Conservation (phyloP, 2,888 invertebrate genomes). For the Ypsolopha sequella region DNA sequence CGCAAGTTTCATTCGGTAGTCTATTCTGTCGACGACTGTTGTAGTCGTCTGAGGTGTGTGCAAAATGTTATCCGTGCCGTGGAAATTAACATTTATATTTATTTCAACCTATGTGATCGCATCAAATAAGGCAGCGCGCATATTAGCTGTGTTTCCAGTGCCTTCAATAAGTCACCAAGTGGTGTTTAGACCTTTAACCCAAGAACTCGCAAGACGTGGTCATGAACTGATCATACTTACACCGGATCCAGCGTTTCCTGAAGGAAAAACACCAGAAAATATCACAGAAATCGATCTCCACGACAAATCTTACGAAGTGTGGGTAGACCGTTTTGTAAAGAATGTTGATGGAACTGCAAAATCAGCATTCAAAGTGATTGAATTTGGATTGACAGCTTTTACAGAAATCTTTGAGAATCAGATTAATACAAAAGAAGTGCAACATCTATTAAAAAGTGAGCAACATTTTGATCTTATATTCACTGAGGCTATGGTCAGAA, state of each 20-base stretch:
- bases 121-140: conserved; percentile 11
- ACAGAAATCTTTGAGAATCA: conserved; percentile 16
- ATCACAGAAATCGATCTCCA: conserved; percentile 13
- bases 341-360: background rate
- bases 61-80: too few species aligned
- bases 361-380: background rate
- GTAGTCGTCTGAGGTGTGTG: too few species aligned
- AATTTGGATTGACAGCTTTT: background rate
- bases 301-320: conserved; percentile 1
- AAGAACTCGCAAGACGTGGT: conserved; percentile 22
- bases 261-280: conserved; percentile 14
- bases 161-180: conserved; percentile 27
- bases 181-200: conserved; percentile 17
- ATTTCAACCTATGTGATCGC: background rate
- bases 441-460: conserved; percentile 14
- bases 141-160: conserved; percentile 18
- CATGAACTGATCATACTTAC: conserved; percentile 26
- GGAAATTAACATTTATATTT: too few species aligned
- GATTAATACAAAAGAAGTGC: conserved; percentile 20
- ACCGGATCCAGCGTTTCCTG: conserved; percentile 27
- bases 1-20: too few species aligned
- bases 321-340: background rate
- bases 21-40: too few species aligned
- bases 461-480: conserved; percentile 28
- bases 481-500: conserved; percentile 21